phyloP scores from a whole-genome alignment of 2,888 invertebrate species.

The Drosophila antonietae region DNA sequence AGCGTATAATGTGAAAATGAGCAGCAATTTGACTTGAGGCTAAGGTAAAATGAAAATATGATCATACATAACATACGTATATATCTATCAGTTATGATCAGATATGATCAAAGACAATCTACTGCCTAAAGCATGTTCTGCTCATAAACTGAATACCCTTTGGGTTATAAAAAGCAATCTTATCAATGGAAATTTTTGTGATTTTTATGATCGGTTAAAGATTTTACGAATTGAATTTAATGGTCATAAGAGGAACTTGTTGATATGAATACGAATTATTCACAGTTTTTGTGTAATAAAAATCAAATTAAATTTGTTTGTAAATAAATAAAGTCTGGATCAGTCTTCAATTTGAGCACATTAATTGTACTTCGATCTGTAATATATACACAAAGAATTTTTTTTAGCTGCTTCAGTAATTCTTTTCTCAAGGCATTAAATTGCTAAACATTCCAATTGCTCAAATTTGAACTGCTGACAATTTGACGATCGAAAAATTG shows the following conservation, averaged over 20 bases:
- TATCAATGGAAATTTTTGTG: constrained; percentile 7
- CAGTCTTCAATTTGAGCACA: not conserved
- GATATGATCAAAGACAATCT: not conserved
- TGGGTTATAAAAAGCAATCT: not conserved
- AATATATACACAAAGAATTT: not conserved
- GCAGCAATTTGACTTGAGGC: not conserved
- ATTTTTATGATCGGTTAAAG: not conserved
- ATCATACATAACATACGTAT: not conserved
- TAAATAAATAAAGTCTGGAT: not conserved
- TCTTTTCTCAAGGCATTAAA: not conserved
- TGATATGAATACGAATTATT: not conserved
- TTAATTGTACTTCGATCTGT: not conserved
- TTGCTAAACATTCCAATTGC: not conserved
- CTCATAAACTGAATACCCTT: not conserved
- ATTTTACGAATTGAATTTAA: not conserved
- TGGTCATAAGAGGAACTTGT: not conserved
- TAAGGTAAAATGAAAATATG: constrained; percentile 6
- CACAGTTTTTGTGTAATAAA: not conserved
- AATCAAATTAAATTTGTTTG: not conserved
- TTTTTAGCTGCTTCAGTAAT: not conserved
- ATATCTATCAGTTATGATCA: not conserved
- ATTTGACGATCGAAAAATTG: constrained; percentile 9
- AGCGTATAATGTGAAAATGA: constrained; percentile 1
- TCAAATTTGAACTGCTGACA: not conserved
- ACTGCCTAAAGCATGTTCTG: constrained; percentile 3